Percentiles rank a stretch among this genome's conserved stretches.
phyloP scores from a whole-genome alignment of 2,113 vertebrate species.

The Hippocampus abdominalis region DNA sequence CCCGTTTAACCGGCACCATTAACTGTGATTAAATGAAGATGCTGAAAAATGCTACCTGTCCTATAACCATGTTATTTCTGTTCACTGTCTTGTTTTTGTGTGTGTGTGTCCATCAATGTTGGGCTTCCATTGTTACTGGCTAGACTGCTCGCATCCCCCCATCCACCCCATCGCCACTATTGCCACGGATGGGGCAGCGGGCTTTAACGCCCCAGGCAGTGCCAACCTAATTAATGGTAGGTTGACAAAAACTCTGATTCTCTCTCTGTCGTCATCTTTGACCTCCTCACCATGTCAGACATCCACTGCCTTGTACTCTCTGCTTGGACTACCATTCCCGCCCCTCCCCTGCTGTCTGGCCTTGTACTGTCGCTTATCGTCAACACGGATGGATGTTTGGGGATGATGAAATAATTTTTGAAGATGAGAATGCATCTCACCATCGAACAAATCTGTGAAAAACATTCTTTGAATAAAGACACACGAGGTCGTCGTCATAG shows the following conservation, averaged over 20 bases:
- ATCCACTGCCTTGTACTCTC: constrained; percentile 26
- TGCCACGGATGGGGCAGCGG: constrained; percentile 92
- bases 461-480: too few relatives aligned
- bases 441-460: too few relatives aligned
- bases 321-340: constrained; percentile 16
- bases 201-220: constrained; percentile 90
- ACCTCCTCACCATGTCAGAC: constrained; percentile 37
- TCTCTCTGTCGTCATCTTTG: constrained; percentile 64
- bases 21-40: constrained; percentile 19
- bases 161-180: constrained; percentile 89
- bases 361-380: background rate
- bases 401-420: too few relatives aligned
- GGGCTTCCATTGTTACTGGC: constrained; percentile 80
- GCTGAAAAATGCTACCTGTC: constrained; percentile 54
- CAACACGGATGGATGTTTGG: background rate
- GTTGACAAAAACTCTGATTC: constrained; percentile 78
- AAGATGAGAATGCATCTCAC: too few relatives aligned
- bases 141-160: constrained; percentile 93
- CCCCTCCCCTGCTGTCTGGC: constrained; percentile 48
- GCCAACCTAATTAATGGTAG: constrained; percentile 99
- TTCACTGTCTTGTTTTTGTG: constrained; percentile 54
- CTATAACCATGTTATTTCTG: constrained; percentile 73
- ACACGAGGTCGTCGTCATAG: too few relatives aligned
- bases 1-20: constrained; percentile 4
- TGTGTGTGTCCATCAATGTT: constrained; percentile 55